Evolutionary conservation across 1,140 invertebrate genomes (phyloP).

Genomic region (Anadara kagoshimensis): DNA sequence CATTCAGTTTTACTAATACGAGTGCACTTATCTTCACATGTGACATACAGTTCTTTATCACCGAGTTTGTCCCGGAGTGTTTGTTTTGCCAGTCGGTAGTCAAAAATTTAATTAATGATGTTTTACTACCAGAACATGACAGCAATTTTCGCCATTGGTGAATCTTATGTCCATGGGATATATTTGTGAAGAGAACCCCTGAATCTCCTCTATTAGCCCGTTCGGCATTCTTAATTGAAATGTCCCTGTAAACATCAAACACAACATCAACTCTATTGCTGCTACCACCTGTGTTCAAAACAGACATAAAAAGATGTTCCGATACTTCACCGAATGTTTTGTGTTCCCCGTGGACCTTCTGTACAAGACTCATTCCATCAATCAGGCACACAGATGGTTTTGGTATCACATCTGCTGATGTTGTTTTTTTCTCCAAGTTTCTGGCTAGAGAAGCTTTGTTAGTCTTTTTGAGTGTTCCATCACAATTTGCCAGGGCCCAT

Average conservation of each 20-base stretch:
- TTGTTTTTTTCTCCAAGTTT: conserved; percentile 17
- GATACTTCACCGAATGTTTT: conserved; percentile 4
- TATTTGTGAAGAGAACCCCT: conserved; percentile 1
- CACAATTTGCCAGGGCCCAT: conserved; percentile 26
- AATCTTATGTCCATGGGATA: conserved; percentile 13
- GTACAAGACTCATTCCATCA: conserved; percentile 30
- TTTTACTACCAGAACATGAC: too few species aligned
- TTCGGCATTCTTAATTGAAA: conserved; percentile 21
- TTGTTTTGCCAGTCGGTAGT: too few species aligned
- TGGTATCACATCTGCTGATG: conserved; percentile 7
- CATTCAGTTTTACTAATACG: too few species aligned
- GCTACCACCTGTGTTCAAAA: neutral
- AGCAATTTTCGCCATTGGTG: neutral
- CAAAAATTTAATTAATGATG: too few species aligned
- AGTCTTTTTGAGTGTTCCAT: conserved; percentile 35
- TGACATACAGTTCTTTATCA: too few species aligned
- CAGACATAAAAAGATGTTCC: conserved; percentile 11
- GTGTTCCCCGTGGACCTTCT: conserved; percentile 1
- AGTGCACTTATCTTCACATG: too few species aligned
- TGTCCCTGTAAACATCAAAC: conserved; percentile 24
- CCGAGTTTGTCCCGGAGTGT: too few species aligned
- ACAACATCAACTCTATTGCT: conserved; percentile 32
- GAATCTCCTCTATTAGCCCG: neutral
- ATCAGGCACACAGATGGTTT: conserved; percentile 14
- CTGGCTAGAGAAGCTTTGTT: conserved; percentile 29